phyloP scores from a whole-genome alignment of 2,113 vertebrate species.

The Geococcyx californianus region DNA sequence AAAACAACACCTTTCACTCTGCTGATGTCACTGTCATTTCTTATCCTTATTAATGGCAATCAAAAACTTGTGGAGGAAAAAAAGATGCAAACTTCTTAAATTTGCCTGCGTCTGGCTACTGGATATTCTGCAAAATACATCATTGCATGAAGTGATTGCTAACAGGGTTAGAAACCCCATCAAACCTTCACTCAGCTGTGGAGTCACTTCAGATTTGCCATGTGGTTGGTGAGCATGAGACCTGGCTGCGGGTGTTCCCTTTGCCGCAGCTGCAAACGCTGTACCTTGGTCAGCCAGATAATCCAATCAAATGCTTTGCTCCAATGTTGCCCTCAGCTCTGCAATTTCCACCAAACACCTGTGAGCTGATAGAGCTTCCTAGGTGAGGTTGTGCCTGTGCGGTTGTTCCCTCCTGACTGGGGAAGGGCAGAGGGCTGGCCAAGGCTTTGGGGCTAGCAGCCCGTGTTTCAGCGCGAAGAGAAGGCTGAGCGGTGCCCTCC shows the following conservation, averaged over 20 bases:
- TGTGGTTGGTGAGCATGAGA: neutral
- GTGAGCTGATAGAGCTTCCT: neutral
- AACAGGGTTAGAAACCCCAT: neutral
- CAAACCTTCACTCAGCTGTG: neutral
- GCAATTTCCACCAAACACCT: neutral
- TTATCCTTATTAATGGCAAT: neutral
- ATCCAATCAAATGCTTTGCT: neutral
- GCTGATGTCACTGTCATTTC: neutral
- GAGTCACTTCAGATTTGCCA: neutral
- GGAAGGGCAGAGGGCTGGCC: neutral
- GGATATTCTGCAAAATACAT: neutral
- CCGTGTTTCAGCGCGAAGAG: no score
- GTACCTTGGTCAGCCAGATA: neutral
- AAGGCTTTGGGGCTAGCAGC: neutral
- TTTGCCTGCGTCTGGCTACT: neutral
- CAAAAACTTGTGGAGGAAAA: neutral
- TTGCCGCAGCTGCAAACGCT: neutral
- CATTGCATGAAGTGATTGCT: neutral
- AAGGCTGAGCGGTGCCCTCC: no score
- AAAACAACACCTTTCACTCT: neutral
- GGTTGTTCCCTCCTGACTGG: no score
- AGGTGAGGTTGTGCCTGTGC: rapidly evolving
- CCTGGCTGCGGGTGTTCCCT: neutral
- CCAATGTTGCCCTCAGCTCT: neutral
- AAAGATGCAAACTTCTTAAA: neutral